A percentile compares a stretch with the other conserved stretches of the same genome.
Conservation (phyloP, 2,797 vertebrate genomes). For the Poeciliopsis paucimaculata region DNA sequence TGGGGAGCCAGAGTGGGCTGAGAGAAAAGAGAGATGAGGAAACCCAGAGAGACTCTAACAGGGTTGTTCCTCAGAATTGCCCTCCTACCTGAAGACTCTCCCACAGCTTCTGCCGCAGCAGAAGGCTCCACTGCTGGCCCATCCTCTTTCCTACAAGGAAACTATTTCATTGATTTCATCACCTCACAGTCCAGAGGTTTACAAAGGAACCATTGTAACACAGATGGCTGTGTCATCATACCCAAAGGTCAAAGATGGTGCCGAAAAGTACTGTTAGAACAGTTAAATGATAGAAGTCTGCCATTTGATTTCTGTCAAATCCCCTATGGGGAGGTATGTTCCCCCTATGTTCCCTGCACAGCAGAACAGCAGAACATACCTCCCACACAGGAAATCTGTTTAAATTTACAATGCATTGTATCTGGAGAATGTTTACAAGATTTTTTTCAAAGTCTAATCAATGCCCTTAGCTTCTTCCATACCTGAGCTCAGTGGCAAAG, state of each 20-base stretch:
- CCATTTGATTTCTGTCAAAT: too few species aligned
- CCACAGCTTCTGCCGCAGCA: slow-evolving; percentile 15
- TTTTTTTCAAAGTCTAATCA: neutral
- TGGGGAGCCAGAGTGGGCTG: slow-evolving; percentile 52
- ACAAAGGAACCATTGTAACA: neutral
- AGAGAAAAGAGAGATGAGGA: neutral
- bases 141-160: slow-evolving; percentile 53
- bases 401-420: neutral
- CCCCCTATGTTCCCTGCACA: too few species aligned
- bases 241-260: neutral
- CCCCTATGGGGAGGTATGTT: too few species aligned
- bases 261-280: neutral
- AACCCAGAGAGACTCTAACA: neutral
- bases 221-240: neutral
- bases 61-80: fast-evolving
- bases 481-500: slow-evolving; percentile 56
- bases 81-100: slow-evolving; percentile 57
- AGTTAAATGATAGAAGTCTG: too few species aligned
- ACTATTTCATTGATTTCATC: neutral
- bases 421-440: neutral
- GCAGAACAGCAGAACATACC: neutral
- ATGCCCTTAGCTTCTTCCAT: neutral
- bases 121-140: slow-evolving; percentile 29
- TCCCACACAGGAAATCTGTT: neutral
- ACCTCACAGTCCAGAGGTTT: neutral